Base-by-base conservation (phyloP, 1,140 invertebrate species). In the Macrobrachium nipponense region DNA sequence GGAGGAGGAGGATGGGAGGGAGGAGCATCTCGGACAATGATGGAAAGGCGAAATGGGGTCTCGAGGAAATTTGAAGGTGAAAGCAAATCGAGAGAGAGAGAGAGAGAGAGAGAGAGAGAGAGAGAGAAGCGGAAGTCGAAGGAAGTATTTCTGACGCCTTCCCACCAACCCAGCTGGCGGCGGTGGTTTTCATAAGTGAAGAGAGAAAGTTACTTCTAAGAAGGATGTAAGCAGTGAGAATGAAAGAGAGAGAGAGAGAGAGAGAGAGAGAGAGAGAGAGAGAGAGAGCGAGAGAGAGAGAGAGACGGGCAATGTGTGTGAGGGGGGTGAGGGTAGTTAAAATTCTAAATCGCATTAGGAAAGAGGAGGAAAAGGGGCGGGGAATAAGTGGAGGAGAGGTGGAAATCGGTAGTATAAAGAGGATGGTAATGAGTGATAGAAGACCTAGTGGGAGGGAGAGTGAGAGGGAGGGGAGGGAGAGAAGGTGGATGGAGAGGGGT, bases 31-130 rank as follows among this genome's bases (percentile, higher is more conserved):
- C 23, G 27, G 15, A 66, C 17, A 43, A 36, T 43, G 27, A 20
- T 61, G 44, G 78, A 76, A 58, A 59, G 62, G 23, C 77, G 27
- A 27, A 59, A 60, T 44, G 62, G 79, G 68, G 64, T 68, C 62
- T 64, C 62, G 68, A 44, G 62, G 79, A 80, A 44, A 80, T 62
- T 68, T 62, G 68, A 64, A 80, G 79, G 23, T 36, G 68, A 68
- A 81, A 20, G 72, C 51, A 81, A 64, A 72, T 62, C 59, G 68
- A 59, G 80, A 70, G 80, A 82, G 80, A 82, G 66, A 82, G 51
- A 73, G 58, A 82, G 80, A 73, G 59, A 82, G 66, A 78, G 66
- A 81, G 66, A 81, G 43, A 27, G 64, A 70, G 43, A 72, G 78
- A 80, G 18, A 62, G 59, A 66, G 62, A 43, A 23, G 20, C 51